These are phyloP conservation scores for Vidua chalybeata DNA, from an alignment of 2,113 vertebrate species.

Conservation along the genomic window DNA sequence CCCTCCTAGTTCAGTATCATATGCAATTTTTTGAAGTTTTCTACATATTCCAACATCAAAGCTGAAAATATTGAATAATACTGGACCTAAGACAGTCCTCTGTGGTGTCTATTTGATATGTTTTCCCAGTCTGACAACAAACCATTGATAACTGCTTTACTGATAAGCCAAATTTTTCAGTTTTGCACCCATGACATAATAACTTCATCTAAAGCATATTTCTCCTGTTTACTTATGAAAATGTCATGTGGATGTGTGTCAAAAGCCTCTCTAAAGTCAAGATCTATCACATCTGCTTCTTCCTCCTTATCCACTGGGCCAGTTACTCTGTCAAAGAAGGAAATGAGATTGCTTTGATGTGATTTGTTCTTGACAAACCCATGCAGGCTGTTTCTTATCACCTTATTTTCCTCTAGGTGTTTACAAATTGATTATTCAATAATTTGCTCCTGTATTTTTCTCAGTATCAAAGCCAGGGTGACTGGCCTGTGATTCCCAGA, in stretches of 20 bases:
- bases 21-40: not conserved
- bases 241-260: slow-evolving; percentile 29
- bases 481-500: not conserved
- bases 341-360: slow-evolving; percentile 51
- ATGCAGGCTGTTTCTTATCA: slow-evolving; percentile 48
- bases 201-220: slow-evolving; percentile 36
- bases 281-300: slow-evolving; percentile 41
- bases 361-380: slow-evolving; percentile 57
- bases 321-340: slow-evolving; percentile 52
- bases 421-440: slow-evolving; percentile 60
- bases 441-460: slow-evolving; percentile 33
- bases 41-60: not conserved
- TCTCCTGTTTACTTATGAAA: slow-evolving; percentile 47
- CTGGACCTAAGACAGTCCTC: not conserved
- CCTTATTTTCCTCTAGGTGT: slow-evolving; percentile 50
- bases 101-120: not conserved
- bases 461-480: slow-evolving; percentile 21
- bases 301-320: slow-evolving; percentile 27
- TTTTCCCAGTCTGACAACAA: slow-evolving; percentile 23
- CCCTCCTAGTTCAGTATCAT: not conserved
- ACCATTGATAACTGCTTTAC: slow-evolving; percentile 16
- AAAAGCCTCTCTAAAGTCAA: slow-evolving; percentile 25
- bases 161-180: not conserved
- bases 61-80: not conserved
- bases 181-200: slow-evolving; percentile 20